phyloP scores from a whole-genome alignment of 2,888 invertebrate species.

The Leptinotarsa haldemani region DNA sequence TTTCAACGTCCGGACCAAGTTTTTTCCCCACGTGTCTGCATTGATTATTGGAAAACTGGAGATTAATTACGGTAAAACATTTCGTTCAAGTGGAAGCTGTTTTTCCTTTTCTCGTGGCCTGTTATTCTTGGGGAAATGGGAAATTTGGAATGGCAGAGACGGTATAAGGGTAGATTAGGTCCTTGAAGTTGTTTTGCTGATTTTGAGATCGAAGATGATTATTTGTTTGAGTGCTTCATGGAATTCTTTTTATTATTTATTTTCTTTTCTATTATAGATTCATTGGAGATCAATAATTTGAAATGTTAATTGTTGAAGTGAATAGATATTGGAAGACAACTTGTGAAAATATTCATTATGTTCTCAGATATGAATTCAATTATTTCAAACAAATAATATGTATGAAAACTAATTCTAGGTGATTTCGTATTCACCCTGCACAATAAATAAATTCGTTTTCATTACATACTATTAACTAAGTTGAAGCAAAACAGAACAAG shows the following conservation, averaged over 20 bases:
- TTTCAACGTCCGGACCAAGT: conserved; percentile 37
- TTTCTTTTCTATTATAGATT: background rate
- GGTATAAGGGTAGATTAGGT: conserved; percentile 37
- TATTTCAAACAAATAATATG: no score
- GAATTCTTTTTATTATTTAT: background rate
- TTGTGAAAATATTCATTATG: no score
- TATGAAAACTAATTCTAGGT: no score
- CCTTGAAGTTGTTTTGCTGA: conserved; percentile 27
- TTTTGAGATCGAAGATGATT: conserved; percentile 14
- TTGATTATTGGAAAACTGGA: conserved; percentile 50
- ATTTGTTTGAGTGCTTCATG: conserved; percentile 1
- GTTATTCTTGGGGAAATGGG: conserved; percentile 42
- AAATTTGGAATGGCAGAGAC: conserved; percentile 37
- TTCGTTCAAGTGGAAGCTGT: conserved; percentile 43
- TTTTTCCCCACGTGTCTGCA: conserved; percentile 46
- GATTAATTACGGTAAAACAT: conserved; percentile 50
- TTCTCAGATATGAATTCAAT: no score
- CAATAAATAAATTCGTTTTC: no score
- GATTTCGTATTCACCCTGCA: no score
- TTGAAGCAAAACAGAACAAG: no score
- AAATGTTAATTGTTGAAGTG: conserved; percentile 4
- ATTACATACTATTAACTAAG: no score
- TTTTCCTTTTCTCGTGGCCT: conserved; percentile 39
- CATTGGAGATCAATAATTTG: background rate
- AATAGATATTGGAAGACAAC: no score